Percentiles rank a stretch among this genome's conserved stretches.
These are phyloP conservation scores for Habroteleia sp. DNA, from an alignment of 2,888 invertebrate species.

Conservation along the genomic window DNA sequence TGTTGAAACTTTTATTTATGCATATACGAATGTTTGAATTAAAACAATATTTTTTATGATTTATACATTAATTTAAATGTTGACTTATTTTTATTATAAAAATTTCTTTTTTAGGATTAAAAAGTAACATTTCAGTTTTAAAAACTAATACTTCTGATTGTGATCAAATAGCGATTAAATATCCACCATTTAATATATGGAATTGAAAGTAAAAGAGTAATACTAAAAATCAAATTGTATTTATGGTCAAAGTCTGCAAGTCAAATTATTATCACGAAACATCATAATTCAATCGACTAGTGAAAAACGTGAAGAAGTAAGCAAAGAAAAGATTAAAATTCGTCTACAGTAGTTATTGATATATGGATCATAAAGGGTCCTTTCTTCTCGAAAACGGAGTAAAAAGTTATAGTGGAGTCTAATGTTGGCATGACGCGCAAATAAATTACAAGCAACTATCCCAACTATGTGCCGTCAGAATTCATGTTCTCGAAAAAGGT, in stretches of 20 bases:
- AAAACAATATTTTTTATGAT: too few species aligned
- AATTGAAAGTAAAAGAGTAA: not conserved
- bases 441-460: constrained; percentile 20
- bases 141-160: too few species aligned
- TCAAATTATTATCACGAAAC: constrained; percentile 3
- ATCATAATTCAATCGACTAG: constrained; percentile 3
- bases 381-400: constrained; percentile 19
- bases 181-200: too few species aligned
- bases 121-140: too few species aligned
- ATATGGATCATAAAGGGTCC: constrained; percentile 39
- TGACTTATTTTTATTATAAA: too few species aligned
- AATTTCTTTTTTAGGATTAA: too few species aligned
- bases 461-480: not conserved
- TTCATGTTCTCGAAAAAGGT: constrained; percentile 15
- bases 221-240: constrained; percentile 3
- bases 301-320: constrained; percentile 24
- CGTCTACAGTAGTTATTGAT: constrained; percentile 41
- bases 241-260: constrained; percentile 5
- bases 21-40: too few species aligned
- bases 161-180: too few species aligned
- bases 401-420: constrained; percentile 16
- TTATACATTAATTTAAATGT: too few species aligned
- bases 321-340: constrained; percentile 26
- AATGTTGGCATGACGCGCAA: constrained; percentile 5
- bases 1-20: too few species aligned